Conservation (phyloP, 30 jellyfish, hydroid and myxozoan species). For the Aurelia aurita complex sp. Pacific region DNA sequence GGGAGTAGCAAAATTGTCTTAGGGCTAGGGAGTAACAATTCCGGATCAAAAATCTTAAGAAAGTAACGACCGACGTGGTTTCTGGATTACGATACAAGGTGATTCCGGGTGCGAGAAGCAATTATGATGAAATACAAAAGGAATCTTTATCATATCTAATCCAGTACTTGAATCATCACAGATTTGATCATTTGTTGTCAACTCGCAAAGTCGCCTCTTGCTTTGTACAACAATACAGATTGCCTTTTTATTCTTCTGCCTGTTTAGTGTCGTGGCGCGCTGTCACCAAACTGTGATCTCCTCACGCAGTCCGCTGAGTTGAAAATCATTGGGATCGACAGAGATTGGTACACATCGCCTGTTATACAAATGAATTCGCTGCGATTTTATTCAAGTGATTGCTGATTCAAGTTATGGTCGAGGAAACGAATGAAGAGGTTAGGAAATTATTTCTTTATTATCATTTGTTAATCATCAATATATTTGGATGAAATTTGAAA, state of each 20-base stretch:
- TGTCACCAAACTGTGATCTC: conserved; percentile 67
- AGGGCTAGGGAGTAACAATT: too few species aligned
- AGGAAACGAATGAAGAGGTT: conserved; percentile 38
- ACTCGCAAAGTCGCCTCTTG: conserved; percentile 16
- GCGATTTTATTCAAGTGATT: neutral
- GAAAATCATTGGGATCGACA: neutral
- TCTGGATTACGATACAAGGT: too few species aligned
- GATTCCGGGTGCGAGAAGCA: too few species aligned
- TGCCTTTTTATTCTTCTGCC: conserved; percentile 20
- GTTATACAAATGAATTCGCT: neutral
- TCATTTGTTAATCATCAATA: neutral
- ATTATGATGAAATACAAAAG: too few species aligned
- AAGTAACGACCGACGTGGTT: too few species aligned
- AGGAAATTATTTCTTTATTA: neutral
- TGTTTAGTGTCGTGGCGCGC: conserved; percentile 61
- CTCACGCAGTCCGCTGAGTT: conserved; percentile 21
- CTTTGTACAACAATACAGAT: neutral
- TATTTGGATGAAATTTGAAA: too few species aligned
- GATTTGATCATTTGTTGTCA: conserved; percentile 11
- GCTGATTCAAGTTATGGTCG: conserved; percentile 37
- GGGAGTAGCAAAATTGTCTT: too few species aligned
- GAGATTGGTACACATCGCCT: too few species aligned
- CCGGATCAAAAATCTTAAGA: too few species aligned
- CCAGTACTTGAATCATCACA: neutral
- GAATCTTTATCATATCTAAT: too few species aligned